Evolutionary conservation across 2,797 vertebrate species (phyloP).

Genomic region (Neoniphon sammara): DNA sequence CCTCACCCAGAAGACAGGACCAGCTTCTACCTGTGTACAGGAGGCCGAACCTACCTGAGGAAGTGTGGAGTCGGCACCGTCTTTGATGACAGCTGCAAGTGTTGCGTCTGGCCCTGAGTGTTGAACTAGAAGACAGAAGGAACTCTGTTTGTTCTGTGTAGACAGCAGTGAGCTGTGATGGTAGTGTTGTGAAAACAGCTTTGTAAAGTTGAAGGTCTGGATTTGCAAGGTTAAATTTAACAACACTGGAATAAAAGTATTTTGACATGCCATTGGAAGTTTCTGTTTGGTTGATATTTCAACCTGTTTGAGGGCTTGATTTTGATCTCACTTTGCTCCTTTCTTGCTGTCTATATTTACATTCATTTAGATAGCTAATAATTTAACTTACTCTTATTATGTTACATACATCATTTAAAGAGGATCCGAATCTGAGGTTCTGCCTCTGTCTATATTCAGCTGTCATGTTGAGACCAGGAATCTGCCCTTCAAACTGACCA

Average conservation of each 20-base stretch:
- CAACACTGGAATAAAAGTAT: background rate
- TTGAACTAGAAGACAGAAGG: background rate
- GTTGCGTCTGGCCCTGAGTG: slow-evolving; percentile 68
- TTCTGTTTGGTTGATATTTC: no score
- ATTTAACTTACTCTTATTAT: no score
- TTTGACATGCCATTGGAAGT: background rate
- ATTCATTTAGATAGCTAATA: no score
- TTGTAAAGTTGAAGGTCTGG: background rate
- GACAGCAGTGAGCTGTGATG: background rate
- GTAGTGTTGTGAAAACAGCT: background rate
- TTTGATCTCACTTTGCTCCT: no score
- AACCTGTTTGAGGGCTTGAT: no score
- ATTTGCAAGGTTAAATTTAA: background rate
- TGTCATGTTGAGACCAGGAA: no score
- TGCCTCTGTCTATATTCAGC: no score
- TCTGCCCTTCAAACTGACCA: no score
- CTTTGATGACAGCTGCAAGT: slow-evolving; percentile 70
- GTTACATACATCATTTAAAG: no score
- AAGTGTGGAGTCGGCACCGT: slow-evolving; percentile 61
- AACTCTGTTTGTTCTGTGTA: no score
- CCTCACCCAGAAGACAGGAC: slow-evolving; percentile 37
- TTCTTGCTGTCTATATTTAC: no score
- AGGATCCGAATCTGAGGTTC: no score
- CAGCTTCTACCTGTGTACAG: slow-evolving; percentile 67
- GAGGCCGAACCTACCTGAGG: slow-evolving; percentile 47